A percentile compares a stretch with the other conserved stretches of the same genome.
phyloP scores from a whole-genome alignment of 2,797 vertebrate species.

The Crocidura indochinensis region DNA sequence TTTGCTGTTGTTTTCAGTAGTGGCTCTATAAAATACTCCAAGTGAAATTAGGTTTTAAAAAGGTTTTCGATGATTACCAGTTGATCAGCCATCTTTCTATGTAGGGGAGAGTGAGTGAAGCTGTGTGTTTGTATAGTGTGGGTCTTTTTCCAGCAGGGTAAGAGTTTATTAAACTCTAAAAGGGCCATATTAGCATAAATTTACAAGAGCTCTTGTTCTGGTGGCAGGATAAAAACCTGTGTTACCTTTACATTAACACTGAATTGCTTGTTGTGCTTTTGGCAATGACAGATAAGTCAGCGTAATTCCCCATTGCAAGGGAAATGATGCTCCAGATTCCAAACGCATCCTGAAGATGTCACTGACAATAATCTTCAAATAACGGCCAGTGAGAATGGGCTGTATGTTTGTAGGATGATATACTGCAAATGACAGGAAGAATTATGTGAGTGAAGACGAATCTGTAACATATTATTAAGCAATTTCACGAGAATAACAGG shows the following conservation, averaged over 20 bases:
- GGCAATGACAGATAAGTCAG: constrained; percentile 98
- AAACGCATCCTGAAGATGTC: constrained; percentile 96
- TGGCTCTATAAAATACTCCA: constrained; percentile 78
- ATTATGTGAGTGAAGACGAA: constrained; percentile 97
- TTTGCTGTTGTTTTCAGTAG: constrained; percentile 75
- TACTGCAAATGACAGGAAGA: constrained; percentile 98
- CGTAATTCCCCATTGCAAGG: constrained; percentile 95
- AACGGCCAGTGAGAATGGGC: constrained; percentile 94
- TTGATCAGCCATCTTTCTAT: constrained; percentile 93
- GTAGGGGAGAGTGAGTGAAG: constrained; percentile 50
- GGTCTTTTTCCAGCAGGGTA: constrained; percentile 88
- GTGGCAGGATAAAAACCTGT: constrained; percentile 95
- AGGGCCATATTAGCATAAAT: constrained; percentile 97
- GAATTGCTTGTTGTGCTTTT: constrained; percentile 97
- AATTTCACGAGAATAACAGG: constrained; percentile 97
- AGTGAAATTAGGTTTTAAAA: constrained; percentile 93
- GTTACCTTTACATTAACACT: constrained; percentile 96
- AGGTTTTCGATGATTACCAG: constrained; percentile 95
- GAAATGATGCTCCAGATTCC: constrained; percentile 93
- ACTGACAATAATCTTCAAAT: constrained; percentile 98
- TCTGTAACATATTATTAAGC: constrained; percentile 99
- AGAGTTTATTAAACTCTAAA: constrained; percentile 94
- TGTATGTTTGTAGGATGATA: constrained; percentile 97
- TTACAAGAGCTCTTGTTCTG: constrained; percentile 94
- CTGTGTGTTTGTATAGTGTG: constrained; percentile 64